These are phyloP conservation scores for Chionodraco myersi DNA, from an alignment of 2,113 vertebrate species.

Conservation along the genomic window DNA sequence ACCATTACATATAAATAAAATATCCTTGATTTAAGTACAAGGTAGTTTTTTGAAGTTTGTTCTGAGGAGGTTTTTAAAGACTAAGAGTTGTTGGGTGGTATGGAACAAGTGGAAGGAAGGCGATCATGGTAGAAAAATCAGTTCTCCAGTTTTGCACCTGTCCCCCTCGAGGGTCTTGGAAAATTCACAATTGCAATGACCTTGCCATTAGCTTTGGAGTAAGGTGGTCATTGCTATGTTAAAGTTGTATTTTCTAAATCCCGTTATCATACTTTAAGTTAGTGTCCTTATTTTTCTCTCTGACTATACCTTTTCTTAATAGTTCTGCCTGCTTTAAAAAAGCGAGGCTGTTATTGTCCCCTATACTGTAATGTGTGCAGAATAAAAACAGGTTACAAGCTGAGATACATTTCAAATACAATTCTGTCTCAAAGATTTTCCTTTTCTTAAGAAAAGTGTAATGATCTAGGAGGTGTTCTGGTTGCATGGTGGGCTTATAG, in stretches of 20 bases:
- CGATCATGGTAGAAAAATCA: conserved; percentile 39
- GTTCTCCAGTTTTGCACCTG: conserved; percentile 49
- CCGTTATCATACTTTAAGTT: not conserved
- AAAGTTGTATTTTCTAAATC: conserved; percentile 25
- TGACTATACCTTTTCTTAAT: not conserved
- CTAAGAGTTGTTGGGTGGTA: conserved; percentile 19
- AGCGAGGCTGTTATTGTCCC: not conserved
- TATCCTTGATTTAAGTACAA: not conserved
- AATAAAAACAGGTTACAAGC: not conserved
- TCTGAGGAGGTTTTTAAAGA: conserved; percentile 1
- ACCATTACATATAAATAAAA: not conserved
- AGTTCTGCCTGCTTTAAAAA: conserved; percentile 10
- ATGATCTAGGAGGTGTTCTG: conserved; percentile 26
- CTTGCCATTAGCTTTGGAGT: conserved; percentile 45
- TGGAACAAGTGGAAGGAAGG: conserved; percentile 31
- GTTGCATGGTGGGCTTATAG: conserved; percentile 3
- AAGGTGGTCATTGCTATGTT: conserved; percentile 24
- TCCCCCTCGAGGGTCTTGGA: conserved; percentile 34
- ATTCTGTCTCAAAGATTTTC: not conserved
- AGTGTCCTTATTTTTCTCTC: conserved; percentile 15
- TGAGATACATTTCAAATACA: not conserved
- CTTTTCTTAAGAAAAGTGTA: conserved; percentile 2
- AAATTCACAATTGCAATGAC: conserved; percentile 41
- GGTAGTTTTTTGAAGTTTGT: not conserved
- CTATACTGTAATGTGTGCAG: not conserved